phyloP scores from a whole-genome alignment of 2,888 invertebrate genomes.

The Orthonevra nobilis region DNA sequence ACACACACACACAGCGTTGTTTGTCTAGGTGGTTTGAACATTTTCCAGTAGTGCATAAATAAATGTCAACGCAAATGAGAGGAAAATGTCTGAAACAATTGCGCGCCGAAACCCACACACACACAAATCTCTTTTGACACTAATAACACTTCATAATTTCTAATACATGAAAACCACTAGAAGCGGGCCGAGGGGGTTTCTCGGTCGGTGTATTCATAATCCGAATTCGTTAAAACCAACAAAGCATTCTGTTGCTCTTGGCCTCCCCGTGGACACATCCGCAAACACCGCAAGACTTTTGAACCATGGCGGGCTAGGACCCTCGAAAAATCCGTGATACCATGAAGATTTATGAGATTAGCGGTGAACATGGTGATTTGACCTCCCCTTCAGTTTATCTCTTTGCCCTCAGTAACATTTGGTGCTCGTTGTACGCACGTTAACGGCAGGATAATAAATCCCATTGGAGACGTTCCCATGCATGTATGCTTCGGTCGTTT shows the following conservation, averaged over 20 bases:
- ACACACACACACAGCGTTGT: no score
- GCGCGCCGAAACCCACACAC: no score
- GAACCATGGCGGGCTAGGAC: conserved; percentile 52
- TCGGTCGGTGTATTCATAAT: conserved; percentile 32
- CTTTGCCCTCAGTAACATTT: conserved; percentile 10
- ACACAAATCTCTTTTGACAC: conserved; percentile 40
- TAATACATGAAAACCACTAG: conserved; percentile 31
- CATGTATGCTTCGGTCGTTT: conserved; percentile 61
- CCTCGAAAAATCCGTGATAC: conserved; percentile 59
- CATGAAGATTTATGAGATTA: conserved; percentile 62
- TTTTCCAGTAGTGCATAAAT: conserved; percentile 1
- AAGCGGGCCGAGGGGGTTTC: neutral
- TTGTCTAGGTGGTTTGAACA: no score
- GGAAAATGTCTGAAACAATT: conserved; percentile 29
- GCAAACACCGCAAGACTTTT: conserved; percentile 51
- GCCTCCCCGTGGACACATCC: conserved; percentile 19
- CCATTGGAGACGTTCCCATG: conserved; percentile 47
- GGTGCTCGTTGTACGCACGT: conserved; percentile 27
- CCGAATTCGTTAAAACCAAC: conserved; percentile 9
- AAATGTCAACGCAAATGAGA: conserved; percentile 21
- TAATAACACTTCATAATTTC: conserved; percentile 51
- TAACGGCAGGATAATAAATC: conserved; percentile 60
- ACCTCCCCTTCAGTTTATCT: conserved; percentile 52
- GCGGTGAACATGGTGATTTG: conserved; percentile 65
- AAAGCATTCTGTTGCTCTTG: conserved; percentile 28